These are phyloP conservation scores for Narcine bancroftii DNA, from an alignment of 2,113 vertebrate species.

Conservation along the genomic window DNA sequence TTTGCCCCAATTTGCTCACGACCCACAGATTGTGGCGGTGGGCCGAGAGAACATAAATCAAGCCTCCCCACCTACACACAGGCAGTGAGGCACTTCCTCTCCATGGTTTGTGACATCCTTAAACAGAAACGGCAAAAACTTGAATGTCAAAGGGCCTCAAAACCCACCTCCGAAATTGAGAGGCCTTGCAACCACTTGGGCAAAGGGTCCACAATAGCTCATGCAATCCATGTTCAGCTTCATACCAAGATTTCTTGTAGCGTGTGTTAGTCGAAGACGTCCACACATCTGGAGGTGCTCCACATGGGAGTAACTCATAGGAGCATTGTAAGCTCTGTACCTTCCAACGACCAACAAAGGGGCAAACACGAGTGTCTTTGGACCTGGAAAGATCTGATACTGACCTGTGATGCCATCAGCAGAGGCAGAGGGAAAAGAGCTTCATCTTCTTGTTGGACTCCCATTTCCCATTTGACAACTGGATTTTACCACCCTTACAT, in stretches of 20 bases:
- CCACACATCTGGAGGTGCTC: background rate
- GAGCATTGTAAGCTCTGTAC: too few species aligned
- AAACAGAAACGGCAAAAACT: background rate
- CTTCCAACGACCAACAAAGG: background rate
- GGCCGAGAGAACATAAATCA: too few species aligned
- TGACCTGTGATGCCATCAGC: background rate
- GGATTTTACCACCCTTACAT: too few species aligned
- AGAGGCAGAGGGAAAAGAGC: background rate
- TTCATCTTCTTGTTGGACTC: too few species aligned
- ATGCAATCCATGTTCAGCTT: background rate
- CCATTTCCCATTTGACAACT: too few species aligned
- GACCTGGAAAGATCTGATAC: background rate
- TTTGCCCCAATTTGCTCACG: background rate
- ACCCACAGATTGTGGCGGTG: background rate
- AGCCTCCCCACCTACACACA: background rate
- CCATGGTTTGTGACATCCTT: background rate
- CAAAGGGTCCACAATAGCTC: background rate
- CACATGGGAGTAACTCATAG: background rate
- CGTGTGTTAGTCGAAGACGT: too few species aligned
- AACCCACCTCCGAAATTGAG: background rate
- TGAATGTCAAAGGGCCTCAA: background rate
- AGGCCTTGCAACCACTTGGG: background rate
- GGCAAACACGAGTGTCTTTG: background rate
- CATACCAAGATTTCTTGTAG: too few species aligned
- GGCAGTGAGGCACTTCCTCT: background rate